phyloP scores from a whole-genome alignment of 1,140 invertebrate species.

The Penaeus vannamei region DNA sequence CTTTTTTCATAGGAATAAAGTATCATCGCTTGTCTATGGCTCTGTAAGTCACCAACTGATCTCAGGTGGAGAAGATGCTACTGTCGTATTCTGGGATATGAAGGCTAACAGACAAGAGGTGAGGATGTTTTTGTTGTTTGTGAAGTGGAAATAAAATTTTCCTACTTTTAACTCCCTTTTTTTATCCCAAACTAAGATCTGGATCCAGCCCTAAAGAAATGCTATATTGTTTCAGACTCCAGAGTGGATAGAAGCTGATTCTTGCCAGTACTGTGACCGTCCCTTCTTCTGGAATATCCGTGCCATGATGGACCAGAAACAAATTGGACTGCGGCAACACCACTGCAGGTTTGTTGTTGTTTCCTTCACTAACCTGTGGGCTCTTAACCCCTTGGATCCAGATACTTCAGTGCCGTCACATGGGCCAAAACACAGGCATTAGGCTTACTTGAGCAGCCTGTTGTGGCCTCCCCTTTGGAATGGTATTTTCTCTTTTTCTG shows the following conservation, averaged over 20 bases:
- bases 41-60: slow-evolving; percentile 85
- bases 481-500: too few species aligned
- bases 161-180: neutral
- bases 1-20: slow-evolving; percentile 73
- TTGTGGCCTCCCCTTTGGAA: too few species aligned
- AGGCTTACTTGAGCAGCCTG: too few species aligned
- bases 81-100: slow-evolving; percentile 97
- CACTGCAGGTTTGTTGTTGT: slow-evolving; percentile 77
- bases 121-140: slow-evolving; percentile 42
- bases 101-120: slow-evolving; percentile 86
- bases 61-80: slow-evolving; percentile 93
- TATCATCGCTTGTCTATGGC: slow-evolving; percentile 81
- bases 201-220: neutral
- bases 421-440: too few species aligned
- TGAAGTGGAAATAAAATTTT: neutral
- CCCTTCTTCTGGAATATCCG: slow-evolving; percentile 99
- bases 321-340: slow-evolving; percentile 91
- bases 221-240: slow-evolving; percentile 80
- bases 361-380: neutral
- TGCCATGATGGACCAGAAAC: slow-evolving; percentile 97
- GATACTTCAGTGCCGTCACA: too few species aligned
- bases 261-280: slow-evolving; percentile 91
- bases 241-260: slow-evolving; percentile 93
- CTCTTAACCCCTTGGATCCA: too few species aligned
- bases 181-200: neutral